Evolutionary conservation across 2,888 invertebrate species (phyloP).

Genomic region (Drosophila quinaria): DNA sequence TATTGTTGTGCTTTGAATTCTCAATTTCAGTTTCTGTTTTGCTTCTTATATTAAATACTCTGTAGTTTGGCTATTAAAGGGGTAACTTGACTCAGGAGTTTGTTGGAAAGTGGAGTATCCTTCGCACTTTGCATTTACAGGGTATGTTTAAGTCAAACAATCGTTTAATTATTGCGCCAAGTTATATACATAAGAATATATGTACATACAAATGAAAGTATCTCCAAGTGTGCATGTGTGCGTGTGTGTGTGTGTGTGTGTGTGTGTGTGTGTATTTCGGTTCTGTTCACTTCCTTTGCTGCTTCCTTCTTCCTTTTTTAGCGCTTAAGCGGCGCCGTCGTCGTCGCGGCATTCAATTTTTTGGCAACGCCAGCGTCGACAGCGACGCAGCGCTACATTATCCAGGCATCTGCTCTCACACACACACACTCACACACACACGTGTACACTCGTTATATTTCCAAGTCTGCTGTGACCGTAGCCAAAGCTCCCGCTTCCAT

Average conservation of each 20-base stretch:
- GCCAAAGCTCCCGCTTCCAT: slow-evolving; percentile 58
- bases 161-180: not conserved
- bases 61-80: not conserved
- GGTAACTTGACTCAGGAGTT: not conserved
- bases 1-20: not conserved
- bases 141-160: not conserved
- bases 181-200: not conserved
- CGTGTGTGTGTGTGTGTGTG: slow-evolving; percentile 23
- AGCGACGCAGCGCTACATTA: slow-evolving; percentile 47
- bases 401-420: slow-evolving; percentile 63
- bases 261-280: slow-evolving; percentile 16
- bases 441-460: slow-evolving; percentile 2
- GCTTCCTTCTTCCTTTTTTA: slow-evolving; percentile 79
- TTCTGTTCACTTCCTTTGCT: slow-evolving; percentile 73
- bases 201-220: not conserved
- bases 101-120: not conserved
- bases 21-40: not conserved
- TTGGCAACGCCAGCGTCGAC: slow-evolving; percentile 69
- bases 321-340: slow-evolving; percentile 66
- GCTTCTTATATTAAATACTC: not conserved
- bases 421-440: slow-evolving; percentile 10
- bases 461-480: slow-evolving; percentile 20
- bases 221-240: slow-evolving; percentile 12
- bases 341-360: slow-evolving; percentile 49
- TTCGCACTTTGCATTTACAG: not conserved